Evolutionary conservation across 2,113 vertebrate genomes (phyloP), one percentile per base, ranked within the genome.

Genomic region (Tringa solitaria): DNA sequence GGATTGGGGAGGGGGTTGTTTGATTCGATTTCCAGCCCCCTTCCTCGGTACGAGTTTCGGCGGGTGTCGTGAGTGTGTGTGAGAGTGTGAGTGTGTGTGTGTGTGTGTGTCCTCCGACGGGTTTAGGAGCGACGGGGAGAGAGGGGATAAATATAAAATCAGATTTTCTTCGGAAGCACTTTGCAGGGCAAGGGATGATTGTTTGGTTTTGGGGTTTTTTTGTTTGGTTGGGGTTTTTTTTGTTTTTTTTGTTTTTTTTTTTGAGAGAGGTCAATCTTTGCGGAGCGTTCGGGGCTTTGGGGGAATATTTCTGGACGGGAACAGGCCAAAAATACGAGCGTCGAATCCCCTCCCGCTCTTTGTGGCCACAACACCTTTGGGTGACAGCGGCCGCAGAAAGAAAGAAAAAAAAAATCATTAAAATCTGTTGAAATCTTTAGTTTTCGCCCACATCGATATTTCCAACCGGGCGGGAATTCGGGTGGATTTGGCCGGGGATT

Each of bases 321-420:
- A 86, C 51, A 96, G 95, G 95, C 93, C 94, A 93, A 95, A 95
- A 92, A 89, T 67, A 13, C 5, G 17, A 84, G 56, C 10, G 13
- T 84, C 63, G 54, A 92, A 89, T 28, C 24, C n/a, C 54, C 89
- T 50, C 82, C 43, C 54, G 32, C 90, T 73, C 90, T 96, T 97
- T 97, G 94, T 97, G 95, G 91, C 88, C 51, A 4, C 67, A 39
- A 12, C 85, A 90, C 91, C 92, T 96, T 95, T 28, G 78, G 88
- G 92, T 93, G 90, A 51, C 80, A 77, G 67, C 72, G 83, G 51
- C 39, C 2, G 35, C 30, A 7, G 68, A 33, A 20, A 67, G 12
- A 14, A 88, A 70, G 90, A 85, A 26, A 51, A 51, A 53, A 21
- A 20, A 9, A 46, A 21, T 53, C 2, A 46, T 75, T 28, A 35